Conservation (phyloP, 2,797 vertebrate species). For the Rhinophrynus dorsalis region DNA sequence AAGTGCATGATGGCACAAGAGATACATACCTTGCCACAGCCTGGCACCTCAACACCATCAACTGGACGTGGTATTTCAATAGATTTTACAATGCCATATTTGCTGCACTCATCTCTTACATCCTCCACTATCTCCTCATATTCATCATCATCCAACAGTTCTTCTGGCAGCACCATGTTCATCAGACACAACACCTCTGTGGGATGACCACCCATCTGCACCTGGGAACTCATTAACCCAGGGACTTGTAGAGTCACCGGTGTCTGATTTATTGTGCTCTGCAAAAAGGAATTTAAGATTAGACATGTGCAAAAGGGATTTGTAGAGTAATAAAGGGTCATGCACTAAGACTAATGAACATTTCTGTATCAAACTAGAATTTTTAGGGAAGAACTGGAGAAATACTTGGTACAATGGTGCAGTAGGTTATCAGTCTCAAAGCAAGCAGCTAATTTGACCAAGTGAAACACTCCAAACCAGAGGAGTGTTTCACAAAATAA, state of each 20-base stretch:
- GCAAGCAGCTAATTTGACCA: too few species aligned
- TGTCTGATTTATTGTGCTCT: constrained; percentile 94
- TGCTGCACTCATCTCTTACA: constrained; percentile 88
- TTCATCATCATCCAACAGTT: constrained; percentile 90
- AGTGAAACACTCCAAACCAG: too few species aligned
- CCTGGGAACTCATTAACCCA: constrained; percentile 84
- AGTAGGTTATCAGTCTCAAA: too few species aligned
- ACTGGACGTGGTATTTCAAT: constrained; percentile 92
- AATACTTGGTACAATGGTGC: too few species aligned
- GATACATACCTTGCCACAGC: constrained; percentile 83
- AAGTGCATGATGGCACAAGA: neutral
- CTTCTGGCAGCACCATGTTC: constrained; percentile 94
- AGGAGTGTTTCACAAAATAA: too few species aligned
- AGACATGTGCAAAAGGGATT: too few species aligned
- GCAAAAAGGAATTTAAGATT: constrained; percentile 13
- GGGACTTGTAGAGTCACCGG: constrained; percentile 95
- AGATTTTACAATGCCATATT: constrained; percentile 90
- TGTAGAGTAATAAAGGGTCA: too few species aligned
- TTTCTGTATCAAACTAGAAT: too few species aligned
- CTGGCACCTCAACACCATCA: constrained; percentile 87
- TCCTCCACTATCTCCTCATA: constrained; percentile 94
- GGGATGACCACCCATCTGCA: constrained; percentile 90
- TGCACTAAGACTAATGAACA: too few species aligned
- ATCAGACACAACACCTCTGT: constrained; percentile 92
- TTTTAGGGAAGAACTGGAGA: too few species aligned